Percentiles rank a stretch among this genome's conserved stretches.
Conservation (phyloP, 2,888 invertebrate genomes). For the Ganaspis brasiliensis region DNA sequence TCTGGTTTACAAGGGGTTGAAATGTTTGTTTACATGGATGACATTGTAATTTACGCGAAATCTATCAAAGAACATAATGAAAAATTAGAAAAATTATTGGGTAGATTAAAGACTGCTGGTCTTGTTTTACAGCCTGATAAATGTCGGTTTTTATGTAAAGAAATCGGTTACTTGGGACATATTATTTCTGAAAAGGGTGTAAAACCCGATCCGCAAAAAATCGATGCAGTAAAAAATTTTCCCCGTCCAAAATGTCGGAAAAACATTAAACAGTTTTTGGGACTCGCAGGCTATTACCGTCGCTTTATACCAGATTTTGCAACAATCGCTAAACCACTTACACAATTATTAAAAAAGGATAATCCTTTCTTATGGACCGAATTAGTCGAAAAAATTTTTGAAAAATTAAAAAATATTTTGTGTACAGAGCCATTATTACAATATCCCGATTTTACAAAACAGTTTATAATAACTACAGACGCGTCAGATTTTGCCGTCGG, state of each 20-base stretch:
- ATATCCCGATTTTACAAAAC: constrained; percentile 44
- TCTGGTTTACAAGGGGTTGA: constrained; percentile 62
- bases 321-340: too few relatives aligned
- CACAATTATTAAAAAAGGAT: too few relatives aligned
- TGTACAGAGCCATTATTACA: constrained; percentile 13
- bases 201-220: constrained; percentile 4
- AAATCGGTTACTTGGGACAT: constrained; percentile 19
- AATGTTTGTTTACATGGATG: constrained; percentile 18
- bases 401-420: too few relatives aligned
- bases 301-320: background rate
- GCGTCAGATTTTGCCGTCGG: too few relatives aligned
- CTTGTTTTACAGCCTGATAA: background rate
- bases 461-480: constrained; percentile 44
- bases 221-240: too few relatives aligned
- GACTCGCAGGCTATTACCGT: background rate
- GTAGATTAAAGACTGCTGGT: background rate
- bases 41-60: constrained; percentile 42
- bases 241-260: too few relatives aligned
- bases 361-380: too few relatives aligned
- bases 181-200: constrained; percentile 47
- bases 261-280: constrained; percentile 51
- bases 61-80: too few relatives aligned
- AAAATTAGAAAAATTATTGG: constrained; percentile 16
- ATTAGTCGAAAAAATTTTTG: too few relatives aligned
- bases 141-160: constrained; percentile 26